These are phyloP conservation scores for Torymus texanus DNA, from an alignment of 2,888 invertebrate genomes.

Conservation along the genomic window DNA sequence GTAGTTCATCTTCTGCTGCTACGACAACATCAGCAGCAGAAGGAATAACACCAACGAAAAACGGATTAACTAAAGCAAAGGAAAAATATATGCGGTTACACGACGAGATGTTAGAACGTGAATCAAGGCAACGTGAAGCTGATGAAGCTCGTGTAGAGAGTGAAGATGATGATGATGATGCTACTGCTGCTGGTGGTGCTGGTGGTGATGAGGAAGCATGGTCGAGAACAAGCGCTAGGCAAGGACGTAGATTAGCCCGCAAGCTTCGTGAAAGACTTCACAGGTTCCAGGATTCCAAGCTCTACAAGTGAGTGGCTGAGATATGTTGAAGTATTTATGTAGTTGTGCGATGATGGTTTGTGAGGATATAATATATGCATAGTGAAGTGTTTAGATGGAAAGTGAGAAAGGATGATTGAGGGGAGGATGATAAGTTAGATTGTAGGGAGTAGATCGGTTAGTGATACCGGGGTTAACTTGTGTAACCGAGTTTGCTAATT, in stretches of 20 bases:
- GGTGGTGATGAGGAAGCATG: conserved; percentile 74
- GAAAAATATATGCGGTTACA: conserved; percentile 68
- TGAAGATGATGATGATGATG: conserved; percentile 61
- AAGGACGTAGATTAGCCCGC: conserved; percentile 73
- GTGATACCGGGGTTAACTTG: too few species aligned
- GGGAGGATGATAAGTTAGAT: too few species aligned
- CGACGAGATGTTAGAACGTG: conserved; percentile 64
- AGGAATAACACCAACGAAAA: conserved; percentile 2
- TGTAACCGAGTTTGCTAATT: too few species aligned
- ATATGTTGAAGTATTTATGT: too few species aligned
- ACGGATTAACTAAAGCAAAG: conserved; percentile 62
- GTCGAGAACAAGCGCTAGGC: conserved; percentile 76
- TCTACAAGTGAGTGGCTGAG: conserved; percentile 53
- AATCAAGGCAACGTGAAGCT: conserved; percentile 52
- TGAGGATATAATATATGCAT: too few species aligned
- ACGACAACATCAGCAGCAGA: conserved; percentile 42
- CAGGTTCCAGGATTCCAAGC: conserved; percentile 45
- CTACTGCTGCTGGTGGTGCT: conserved; percentile 66
- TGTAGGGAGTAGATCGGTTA: too few species aligned
- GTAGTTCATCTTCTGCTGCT: too few species aligned
- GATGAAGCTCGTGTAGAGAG: background rate
- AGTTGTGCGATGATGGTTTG: too few species aligned
- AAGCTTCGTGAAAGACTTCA: conserved; percentile 65
- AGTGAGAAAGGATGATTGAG: too few species aligned
- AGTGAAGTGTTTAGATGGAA: too few species aligned